These are phyloP conservation scores for Melanotaenia trifasciata DNA, from an alignment of 2,797 vertebrate genomes.

Conservation along the genomic window DNA sequence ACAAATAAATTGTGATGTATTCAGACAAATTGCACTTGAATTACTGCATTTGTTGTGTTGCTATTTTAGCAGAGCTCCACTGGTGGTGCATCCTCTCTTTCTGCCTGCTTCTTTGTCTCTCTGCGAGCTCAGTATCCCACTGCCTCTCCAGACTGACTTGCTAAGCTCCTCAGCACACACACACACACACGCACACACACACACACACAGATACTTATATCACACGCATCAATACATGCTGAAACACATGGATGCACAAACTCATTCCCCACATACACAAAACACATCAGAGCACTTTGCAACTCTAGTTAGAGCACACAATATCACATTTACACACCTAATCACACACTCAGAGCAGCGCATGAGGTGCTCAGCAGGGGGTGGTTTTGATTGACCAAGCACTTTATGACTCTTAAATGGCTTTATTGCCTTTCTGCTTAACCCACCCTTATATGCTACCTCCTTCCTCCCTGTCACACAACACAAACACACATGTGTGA, in stretches of 20 bases:
- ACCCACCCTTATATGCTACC: constrained; percentile 31
- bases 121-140: constrained; percentile 49
- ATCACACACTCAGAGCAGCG: constrained; percentile 13
- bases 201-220: neutral
- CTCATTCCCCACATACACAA: neutral
- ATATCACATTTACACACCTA: neutral
- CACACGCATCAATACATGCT: constrained; percentile 10
- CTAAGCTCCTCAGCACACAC: constrained; percentile 15
- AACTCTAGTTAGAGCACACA: neutral
- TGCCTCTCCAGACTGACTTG: constrained; percentile 43
- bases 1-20: constrained; percentile 13
- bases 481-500: constrained; percentile 25
- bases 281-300: constrained; percentile 8
- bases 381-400: constrained; percentile 65
- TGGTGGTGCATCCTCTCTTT: constrained; percentile 36
- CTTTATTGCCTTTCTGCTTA: constrained; percentile 56
- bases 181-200: constrained; percentile 21
- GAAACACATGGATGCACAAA: constrained; percentile 27
- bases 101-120: constrained; percentile 23
- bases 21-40: constrained; percentile 21
- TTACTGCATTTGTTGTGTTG: constrained; percentile 37
- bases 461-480: constrained; percentile 32
- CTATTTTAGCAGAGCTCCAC: constrained; percentile 39
- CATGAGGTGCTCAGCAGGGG: constrained; percentile 58
- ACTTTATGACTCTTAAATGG: constrained; percentile 68